phyloP scores from a whole-genome alignment of 2,888 invertebrate species.

The Cephus rjabovi region DNA sequence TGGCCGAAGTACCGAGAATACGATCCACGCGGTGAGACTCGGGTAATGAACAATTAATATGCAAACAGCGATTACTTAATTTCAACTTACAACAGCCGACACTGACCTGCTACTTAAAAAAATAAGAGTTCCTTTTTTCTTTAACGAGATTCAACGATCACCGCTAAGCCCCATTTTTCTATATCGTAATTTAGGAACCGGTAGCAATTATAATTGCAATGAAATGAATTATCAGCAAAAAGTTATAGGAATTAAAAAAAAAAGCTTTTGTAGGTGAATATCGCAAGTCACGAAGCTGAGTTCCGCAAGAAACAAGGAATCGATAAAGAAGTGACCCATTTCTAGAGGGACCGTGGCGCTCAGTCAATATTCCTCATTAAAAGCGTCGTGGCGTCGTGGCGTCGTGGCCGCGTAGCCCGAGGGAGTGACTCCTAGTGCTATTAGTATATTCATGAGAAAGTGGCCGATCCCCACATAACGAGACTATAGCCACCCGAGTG shows the following conservation, averaged over 20 bases:
- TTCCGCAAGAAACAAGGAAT: conserved; percentile 10
- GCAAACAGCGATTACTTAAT: conserved; percentile 64
- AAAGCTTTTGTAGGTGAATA: too few species aligned
- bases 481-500: conserved; percentile 16
- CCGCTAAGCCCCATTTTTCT: too few species aligned
- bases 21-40: too few species aligned
- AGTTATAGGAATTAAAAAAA: too few species aligned
- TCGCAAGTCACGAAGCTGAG: too few species aligned
- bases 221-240: too few species aligned
- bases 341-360: conserved; percentile 25
- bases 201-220: too few species aligned
- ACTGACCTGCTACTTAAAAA: conserved; percentile 50
- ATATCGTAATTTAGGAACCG: too few species aligned
- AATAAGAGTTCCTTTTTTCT: too few species aligned
- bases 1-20: too few species aligned
- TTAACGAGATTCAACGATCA: too few species aligned
- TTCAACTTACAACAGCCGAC: conserved; percentile 53
- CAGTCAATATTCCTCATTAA: conserved; percentile 48
- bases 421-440: conserved; percentile 45
- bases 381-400: conserved; percentile 29
- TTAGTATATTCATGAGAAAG: conserved; percentile 60
- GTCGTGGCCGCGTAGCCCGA: conserved; percentile 26
- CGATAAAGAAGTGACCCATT: conserved; percentile 32
- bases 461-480: conserved; percentile 29
- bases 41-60: conserved; percentile 64